Base-by-base conservation (phyloP, 1,140 invertebrate species). In the Lucilia cuprina region DNA sequence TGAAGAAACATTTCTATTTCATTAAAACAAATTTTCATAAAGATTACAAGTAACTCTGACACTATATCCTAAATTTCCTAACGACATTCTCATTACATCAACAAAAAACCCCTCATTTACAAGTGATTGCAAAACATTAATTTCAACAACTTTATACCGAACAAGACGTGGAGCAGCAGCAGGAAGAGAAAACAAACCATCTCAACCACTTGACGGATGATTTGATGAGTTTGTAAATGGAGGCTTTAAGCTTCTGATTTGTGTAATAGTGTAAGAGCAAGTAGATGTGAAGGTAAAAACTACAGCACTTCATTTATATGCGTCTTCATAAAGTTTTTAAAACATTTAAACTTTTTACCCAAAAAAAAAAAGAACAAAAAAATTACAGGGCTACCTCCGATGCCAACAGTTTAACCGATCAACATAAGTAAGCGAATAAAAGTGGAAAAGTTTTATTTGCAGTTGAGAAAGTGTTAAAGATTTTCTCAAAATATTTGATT, bases 291-390 rank as follows among this genome's bases (percentile, higher is more conserved):
- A 41, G n/a, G 65, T 70, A 21, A 9, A n/a, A 19, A 47, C 7
- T 19, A 47, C 41, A 30, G 3, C 25, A 78, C 75, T 78, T 78
- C 34, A 78, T 78, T 78, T 78, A 35, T 25, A 75, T 75, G 25
- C 41, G 41, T 78, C 75, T 78, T 41, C 5, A 78, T 78, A 78
- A 75, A 47, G 34, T 78, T 78, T 78, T 8, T 3, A 30, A 41
- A 78, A 78, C 35, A 14, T 80, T 80, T 80, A 50, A 80, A 80
- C 41, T 80, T 80, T 50, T 25, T 50, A 19, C 1, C 75, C 25
- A 80, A 50, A 80, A 80, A 10, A 0, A 21, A 70, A 70, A 21
- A 70, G 19, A n/a, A n/a, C n/a, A n/a, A n/a, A n/a, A n/a, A n/a
- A n/a, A n/a, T n/a, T n/a, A 10, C 8, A 25, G n/a, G 65, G n/a